A percentile compares a stretch with the other conserved stretches of the same genome.
These are phyloP conservation scores for Seriola aureovittata DNA, from an alignment of 2,113 vertebrate genomes.

Conservation along the genomic window DNA sequence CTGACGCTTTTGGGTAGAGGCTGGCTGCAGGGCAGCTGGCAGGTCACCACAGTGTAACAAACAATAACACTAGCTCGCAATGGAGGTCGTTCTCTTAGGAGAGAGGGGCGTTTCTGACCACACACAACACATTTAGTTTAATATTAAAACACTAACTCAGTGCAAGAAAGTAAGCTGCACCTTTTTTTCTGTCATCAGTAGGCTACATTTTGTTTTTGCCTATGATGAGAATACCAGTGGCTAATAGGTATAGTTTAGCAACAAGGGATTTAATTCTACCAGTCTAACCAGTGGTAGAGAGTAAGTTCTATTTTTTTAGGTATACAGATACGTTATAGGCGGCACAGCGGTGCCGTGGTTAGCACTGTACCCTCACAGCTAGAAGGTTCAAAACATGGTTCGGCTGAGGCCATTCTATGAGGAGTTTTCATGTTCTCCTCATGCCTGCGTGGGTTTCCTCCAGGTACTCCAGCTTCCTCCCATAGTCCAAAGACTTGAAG, in stretches of 20 bases:
- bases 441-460: too few relatives aligned
- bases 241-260: neutral
- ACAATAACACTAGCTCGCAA: conserved; percentile 53
- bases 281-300: neutral
- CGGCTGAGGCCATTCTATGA: too few relatives aligned
- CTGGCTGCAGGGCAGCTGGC: conserved; percentile 72
- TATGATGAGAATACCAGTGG: neutral
- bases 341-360: too few relatives aligned
- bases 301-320: neutral
- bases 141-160: conserved; percentile 1
- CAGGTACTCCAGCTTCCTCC: too few relatives aligned
- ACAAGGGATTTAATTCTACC: neutral
- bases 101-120: conserved; percentile 2
- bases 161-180: neutral
- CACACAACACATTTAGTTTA: neutral
- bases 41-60: conserved; percentile 39
- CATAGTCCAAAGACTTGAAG: too few relatives aligned
- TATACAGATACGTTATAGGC: neutral
- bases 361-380: too few relatives aligned
- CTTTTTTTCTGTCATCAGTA: neutral
- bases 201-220: neutral
- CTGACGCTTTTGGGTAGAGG: conserved; percentile 60
- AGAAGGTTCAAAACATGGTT: too few relatives aligned
- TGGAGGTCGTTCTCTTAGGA: neutral
- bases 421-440: too few relatives aligned